phyloP scores from a whole-genome alignment of 2,113 vertebrate genomes.

The Phalacrocorax aristotelis region DNA sequence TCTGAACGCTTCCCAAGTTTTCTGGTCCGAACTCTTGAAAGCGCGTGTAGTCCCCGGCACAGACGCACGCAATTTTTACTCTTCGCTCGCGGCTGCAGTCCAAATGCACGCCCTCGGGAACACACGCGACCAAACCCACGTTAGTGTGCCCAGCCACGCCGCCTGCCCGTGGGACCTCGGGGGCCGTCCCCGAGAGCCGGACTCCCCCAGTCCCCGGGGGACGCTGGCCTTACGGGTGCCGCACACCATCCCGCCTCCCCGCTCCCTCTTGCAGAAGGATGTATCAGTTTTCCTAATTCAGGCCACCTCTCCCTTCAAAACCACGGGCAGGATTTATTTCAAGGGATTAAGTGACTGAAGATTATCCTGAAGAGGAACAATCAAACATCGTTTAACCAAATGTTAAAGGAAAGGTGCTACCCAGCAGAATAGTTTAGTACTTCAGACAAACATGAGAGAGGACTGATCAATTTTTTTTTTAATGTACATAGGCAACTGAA shows the following conservation, averaged over 20 bases:
- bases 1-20: neutral
- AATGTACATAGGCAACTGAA: neutral
- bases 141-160: fast-evolving
- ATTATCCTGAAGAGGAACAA: neutral
- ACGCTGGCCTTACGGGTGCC: fast-evolving
- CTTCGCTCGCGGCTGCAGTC: fast-evolving
- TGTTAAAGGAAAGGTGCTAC: neutral
- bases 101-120: fast-evolving
- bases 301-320: neutral
- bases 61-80: no score
- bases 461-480: neutral
- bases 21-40: neutral
- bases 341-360: neutral
- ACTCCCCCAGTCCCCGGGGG: neutral
- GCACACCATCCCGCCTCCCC: neutral
- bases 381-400: neutral
- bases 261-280: neutral
- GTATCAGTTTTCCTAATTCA: neutral
- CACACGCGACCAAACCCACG: fast-evolving
- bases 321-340: neutral
- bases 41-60: fast-evolving
- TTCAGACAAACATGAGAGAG: neutral
- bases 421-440: neutral
- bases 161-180: fast-evolving
- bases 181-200: neutral